A percentile compares a stretch with the other conserved stretches of the same genome.
phyloP scores from a whole-genome alignment of 1,140 invertebrate genomes.

The Dreissena rostriformis region DNA sequence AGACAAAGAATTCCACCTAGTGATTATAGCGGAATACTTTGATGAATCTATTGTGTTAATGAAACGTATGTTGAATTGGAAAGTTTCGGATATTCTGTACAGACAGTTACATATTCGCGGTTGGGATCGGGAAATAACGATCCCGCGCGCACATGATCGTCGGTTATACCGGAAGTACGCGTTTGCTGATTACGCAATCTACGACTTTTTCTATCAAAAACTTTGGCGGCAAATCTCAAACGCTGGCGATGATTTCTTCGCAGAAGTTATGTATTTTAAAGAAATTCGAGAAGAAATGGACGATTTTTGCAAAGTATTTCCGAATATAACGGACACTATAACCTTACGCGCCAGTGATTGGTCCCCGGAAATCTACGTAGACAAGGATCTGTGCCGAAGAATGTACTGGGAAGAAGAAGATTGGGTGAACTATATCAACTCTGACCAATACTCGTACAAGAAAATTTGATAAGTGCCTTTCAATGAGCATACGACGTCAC shows the following conservation, averaged over 20 bases:
- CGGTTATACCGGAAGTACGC: constrained; percentile 36
- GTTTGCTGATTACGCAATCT: constrained; percentile 46
- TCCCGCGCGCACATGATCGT: constrained; percentile 39
- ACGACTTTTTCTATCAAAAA: constrained; percentile 48
- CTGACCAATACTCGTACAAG: neutral
- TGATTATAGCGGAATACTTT: constrained; percentile 83
- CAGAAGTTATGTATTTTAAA: constrained; percentile 42
- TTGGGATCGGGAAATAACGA: constrained; percentile 48
- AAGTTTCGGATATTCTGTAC: constrained; percentile 80
- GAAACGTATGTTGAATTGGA: constrained; percentile 82
- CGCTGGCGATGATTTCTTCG: constrained; percentile 47
- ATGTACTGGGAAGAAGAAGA: constrained; percentile 51
- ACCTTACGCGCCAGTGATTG: constrained; percentile 1
- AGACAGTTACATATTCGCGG: constrained; percentile 44
- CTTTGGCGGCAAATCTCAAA: constrained; percentile 36
- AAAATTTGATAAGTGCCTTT: too few relatives aligned
- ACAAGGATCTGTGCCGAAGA: constrained; percentile 30
- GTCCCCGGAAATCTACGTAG: constrained; percentile 1
- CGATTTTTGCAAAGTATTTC: constrained; percentile 52
- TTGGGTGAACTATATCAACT: constrained; percentile 31
- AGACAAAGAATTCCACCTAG: constrained; percentile 80
- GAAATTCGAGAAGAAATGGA: constrained; percentile 47
- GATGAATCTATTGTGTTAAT: constrained; percentile 83
- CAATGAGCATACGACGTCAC: too few relatives aligned
- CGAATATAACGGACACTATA: constrained; percentile 46